Conservation (phyloP, 2,797 vertebrate genomes). For the Chloroceryle amazona region DNA sequence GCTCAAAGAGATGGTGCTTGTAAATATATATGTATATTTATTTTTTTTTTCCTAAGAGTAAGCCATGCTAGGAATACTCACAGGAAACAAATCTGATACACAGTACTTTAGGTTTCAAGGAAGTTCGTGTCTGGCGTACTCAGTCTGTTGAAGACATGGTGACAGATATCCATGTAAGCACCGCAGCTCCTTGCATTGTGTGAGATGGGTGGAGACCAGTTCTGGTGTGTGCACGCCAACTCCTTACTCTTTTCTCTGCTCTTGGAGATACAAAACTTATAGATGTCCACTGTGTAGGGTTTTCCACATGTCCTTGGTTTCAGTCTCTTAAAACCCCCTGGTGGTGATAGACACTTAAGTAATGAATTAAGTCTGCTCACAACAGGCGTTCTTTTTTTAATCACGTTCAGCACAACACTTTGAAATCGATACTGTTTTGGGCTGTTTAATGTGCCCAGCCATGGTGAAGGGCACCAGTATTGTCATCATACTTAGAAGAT, state of each 20-base stretch:
- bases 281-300: neutral
- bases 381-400: neutral
- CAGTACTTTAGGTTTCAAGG: neutral
- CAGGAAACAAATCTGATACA: neutral
- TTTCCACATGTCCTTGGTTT: neutral
- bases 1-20: neutral
- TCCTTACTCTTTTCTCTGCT: neutral
- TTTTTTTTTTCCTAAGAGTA: neutral
- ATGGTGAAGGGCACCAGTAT: neutral
- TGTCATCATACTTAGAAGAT: neutral
- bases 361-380: neutral
- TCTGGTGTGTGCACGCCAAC: neutral
- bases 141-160: neutral
- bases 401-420: neutral
- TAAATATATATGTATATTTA: too few relatives aligned
- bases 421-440: neutral
- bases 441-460: neutral
- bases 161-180: neutral
- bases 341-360: neutral
- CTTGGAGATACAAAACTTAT: neutral
- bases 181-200: fast-evolving
- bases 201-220: neutral
- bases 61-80: neutral
- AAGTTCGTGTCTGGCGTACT: neutral
- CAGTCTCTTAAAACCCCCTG: neutral